phyloP scores from a whole-genome alignment of 2,888 invertebrate species.

The Sturmia bella region DNA sequence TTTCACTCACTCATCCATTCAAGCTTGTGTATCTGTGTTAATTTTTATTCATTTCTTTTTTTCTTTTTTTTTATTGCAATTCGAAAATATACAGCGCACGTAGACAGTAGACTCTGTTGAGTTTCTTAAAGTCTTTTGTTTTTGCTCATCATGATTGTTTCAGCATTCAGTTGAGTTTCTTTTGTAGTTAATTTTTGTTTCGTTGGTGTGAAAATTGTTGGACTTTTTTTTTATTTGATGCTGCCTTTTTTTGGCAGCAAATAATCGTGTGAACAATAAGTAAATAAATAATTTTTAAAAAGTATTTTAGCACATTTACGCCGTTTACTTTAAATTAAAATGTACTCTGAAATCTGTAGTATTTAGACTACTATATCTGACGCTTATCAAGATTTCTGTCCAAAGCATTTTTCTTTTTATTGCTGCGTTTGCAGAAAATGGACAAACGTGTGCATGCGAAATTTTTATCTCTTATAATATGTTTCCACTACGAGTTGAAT shows the following conservation, averaged over 20 bases:
- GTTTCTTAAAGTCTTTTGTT: constrained; percentile 52
- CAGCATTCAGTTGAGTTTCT: constrained; percentile 16
- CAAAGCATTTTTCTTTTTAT: too few relatives aligned
- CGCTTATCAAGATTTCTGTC: too few relatives aligned
- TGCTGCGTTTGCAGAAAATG: too few relatives aligned
- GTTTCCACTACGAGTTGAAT: too few relatives aligned
- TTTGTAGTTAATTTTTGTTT: constrained; percentile 22
- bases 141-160: constrained; percentile 52
- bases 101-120: constrained; percentile 33
- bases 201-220: constrained; percentile 48
- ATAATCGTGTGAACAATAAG: too few relatives aligned
- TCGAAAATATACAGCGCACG: constrained; percentile 39
- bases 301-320: too few relatives aligned
- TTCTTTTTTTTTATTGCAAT: constrained; percentile 22
- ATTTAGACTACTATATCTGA: too few relatives aligned
- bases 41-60: constrained; percentile 62
- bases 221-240: neutral
- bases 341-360: too few relatives aligned
- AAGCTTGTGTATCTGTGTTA: constrained; percentile 43
- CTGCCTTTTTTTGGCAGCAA: constrained; percentile 6
- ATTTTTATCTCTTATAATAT: too few relatives aligned
- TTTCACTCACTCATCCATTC: constrained; percentile 19
- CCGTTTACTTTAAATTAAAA: too few relatives aligned
- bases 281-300: too few relatives aligned
- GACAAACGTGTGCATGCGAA: too few relatives aligned